Evolutionary conservation across 2,797 vertebrate genomes (phyloP), one percentile per base, ranked within the genome.

Genomic region (Oryzias dopingdopingensis): DNA sequence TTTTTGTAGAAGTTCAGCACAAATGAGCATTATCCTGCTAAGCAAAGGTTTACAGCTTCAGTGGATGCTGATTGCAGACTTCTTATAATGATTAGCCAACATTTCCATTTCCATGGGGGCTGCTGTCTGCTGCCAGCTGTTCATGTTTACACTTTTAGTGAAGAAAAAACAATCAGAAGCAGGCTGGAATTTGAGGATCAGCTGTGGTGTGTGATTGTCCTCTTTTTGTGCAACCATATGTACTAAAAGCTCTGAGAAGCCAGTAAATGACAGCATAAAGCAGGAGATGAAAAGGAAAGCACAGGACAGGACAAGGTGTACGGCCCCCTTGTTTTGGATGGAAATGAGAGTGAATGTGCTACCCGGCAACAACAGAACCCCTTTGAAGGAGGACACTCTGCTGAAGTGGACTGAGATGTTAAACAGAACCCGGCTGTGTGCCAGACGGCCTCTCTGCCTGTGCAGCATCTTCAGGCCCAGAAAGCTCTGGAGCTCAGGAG

Each of bases 401-500:
- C 62, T 58, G 40, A 76, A 72, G 44, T 37, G 13, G 37, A 67
- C 6, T 71, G 67, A 63, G 63, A 76, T 80, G 76, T 64, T 68
- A 67, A 74, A 77, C 56, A 14, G 55, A 47, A 56, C 71, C 71
- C 67, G 49, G 72, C 65, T 73, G 45, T 56, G 48, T 4, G 20
- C 66, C 29, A 0, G 62, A 57, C 22, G 20, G 48, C 54, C 44
- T 4, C 46, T 58, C 29, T 18, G 17, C 15, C 23, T 6, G 16
- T 16, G 52, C 56, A 55, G 43, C 70, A 77, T 74, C 74, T 74
- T 44, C 72, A 70, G 42, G 52, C 41, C 14, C 52, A 68, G 70
- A 65, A 83, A 84, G 79, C 84, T 79, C 71, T 82, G 20, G 23
- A 61, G 70, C 73, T 81, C 85, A 73, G 80, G 69, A 62, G 20